Evolutionary conservation across 2,888 invertebrate species (phyloP), one percentile per base, ranked within the genome.

Genomic region (Euzophera pinguis): DNA sequence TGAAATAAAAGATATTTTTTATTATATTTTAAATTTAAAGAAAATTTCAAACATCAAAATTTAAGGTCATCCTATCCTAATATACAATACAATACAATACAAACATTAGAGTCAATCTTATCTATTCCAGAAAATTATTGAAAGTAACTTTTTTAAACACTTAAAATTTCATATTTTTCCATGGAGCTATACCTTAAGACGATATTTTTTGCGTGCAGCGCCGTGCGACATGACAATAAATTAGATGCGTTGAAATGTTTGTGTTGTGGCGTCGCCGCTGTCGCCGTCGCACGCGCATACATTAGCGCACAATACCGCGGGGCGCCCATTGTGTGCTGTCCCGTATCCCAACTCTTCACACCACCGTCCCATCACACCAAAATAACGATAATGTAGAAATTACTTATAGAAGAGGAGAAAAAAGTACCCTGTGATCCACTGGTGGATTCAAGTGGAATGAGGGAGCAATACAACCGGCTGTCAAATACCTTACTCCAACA

Each of bases 161-260:
- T 7, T 12, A 84, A 84, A 80, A 75, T 58, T 59, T 56, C 58
- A 60, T 65, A 64, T 58, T 57, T 49, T 9, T 35, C 22, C 9
- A 13, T 37, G 59, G 59, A 55, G 67, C 78, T 65, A 64, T 69
- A 65, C 78, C 83, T 84, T 84, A 86, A 85, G 63, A 65, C 59
- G 58, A 73, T 77, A 79, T 84, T 87, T 87, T 87, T 86, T 85
- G 84, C 84, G 81, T 70, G 68, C 58, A 64, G 69, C 71, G 68
- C 68, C 73, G 69, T 72, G 74, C 75, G 78, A 82, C 79, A 81
- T 70, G 78, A 82, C 81, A 70, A 86, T 87, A 87, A 86, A 87
- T 86, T 84, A 84, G 81, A 79, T 82, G 85, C 85, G 86, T 86
- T 87, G 87, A 88, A 86, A 84, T 86, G 86, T 88, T 87, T 86